Conservation (phyloP, 2,113 vertebrate species). For the Numenius arquata region DNA sequence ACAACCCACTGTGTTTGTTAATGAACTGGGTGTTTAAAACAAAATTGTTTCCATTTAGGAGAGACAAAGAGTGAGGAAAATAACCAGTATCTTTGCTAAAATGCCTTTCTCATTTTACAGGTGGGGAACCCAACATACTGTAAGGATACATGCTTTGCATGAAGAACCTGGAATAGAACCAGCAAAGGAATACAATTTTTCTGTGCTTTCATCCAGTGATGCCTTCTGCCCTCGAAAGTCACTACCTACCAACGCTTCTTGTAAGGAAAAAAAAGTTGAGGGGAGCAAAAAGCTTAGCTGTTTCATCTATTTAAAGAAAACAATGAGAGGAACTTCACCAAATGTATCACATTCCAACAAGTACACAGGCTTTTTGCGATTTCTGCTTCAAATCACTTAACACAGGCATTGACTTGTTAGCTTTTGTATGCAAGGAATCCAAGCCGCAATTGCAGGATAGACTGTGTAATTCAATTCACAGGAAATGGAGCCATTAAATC, state of each 20-base stretch:
- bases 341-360: neutral
- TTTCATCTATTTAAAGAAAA: neutral
- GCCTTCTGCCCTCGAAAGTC: neutral
- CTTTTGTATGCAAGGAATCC: neutral
- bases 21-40: neutral
- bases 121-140: neutral
- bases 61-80: neutral
- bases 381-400: neutral
- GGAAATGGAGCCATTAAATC: neutral
- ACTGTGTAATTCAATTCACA: neutral
- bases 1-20: neutral
- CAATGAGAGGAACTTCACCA: neutral
- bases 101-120: neutral
- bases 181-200: neutral
- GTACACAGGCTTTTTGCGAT: neutral
- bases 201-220: neutral
- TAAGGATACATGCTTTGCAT: neutral
- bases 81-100: neutral
- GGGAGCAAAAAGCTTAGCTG: neutral
- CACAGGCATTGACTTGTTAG: neutral
- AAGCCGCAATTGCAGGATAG: neutral
- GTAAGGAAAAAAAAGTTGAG: accelerated
- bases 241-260: neutral
- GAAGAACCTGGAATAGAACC: neutral
- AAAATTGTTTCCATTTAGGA: neutral